Conservation (phyloP, 2,888 invertebrate genomes). For the Alviniconcha strummeri region DNA sequence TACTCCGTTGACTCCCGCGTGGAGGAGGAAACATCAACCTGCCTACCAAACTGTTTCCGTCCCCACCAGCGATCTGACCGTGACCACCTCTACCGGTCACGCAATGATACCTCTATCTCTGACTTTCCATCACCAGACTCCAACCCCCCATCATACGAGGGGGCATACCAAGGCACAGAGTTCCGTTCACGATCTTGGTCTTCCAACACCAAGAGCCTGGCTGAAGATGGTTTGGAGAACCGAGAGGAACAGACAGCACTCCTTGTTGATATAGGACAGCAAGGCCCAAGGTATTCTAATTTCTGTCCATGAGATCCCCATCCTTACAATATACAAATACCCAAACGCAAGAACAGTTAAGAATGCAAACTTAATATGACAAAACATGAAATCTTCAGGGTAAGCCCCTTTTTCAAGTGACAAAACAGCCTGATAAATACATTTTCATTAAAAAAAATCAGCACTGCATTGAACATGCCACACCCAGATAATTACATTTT, state of each 20-base stretch:
- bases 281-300: constrained; percentile 18
- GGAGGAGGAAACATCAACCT: constrained; percentile 58
- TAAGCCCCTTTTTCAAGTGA: too few species aligned
- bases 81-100: constrained; percentile 43
- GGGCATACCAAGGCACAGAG: constrained; percentile 33
- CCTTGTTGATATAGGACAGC: constrained; percentile 30
- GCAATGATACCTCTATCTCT: constrained; percentile 53
- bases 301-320: too few species aligned
- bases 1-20: constrained; percentile 51
- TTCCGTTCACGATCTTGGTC: constrained; percentile 40
- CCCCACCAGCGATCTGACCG: constrained; percentile 52
- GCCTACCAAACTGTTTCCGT: constrained; percentile 66
- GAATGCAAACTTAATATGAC: too few species aligned
- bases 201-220: constrained; percentile 40
- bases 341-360: too few species aligned
- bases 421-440: too few species aligned
- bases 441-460: too few species aligned
- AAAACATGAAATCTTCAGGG: too few species aligned
- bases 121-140: constrained; percentile 60
- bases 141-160: constrained; percentile 54
- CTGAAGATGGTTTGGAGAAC: constrained; percentile 35
- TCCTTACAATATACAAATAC: too few species aligned
- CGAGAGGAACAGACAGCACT: constrained; percentile 43
- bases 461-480: too few species aligned
- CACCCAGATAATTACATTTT: too few species aligned